Percentiles rank a stretch among this genome's conserved stretches.
These are phyloP conservation scores for Acipenser ruthenus DNA, from an alignment of 2,797 vertebrate genomes.

Conservation along the genomic window DNA sequence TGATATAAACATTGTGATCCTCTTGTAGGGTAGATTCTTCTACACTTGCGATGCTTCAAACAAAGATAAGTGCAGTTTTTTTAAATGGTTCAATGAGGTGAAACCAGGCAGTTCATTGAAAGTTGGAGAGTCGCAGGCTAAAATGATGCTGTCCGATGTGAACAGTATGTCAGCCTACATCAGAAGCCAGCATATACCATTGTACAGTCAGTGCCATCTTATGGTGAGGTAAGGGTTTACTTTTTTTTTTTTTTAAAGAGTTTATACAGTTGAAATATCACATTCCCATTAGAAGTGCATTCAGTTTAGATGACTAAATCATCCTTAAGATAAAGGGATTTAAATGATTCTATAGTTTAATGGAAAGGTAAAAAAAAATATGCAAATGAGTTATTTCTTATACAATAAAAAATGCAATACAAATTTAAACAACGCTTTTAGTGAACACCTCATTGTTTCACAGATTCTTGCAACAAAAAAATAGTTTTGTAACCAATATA, in stretches of 20 bases:
- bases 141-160: slow-evolving; percentile 36
- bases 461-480: too few relatives aligned
- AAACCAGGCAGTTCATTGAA: slow-evolving; percentile 18
- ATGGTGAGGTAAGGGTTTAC: slow-evolving; percentile 49
- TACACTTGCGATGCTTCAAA: slow-evolving; percentile 57
- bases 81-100: slow-evolving; percentile 57
- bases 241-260: not conserved
- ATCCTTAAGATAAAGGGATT: too few relatives aligned
- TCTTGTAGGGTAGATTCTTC: slow-evolving; percentile 54
- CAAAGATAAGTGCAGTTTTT: slow-evolving; percentile 54
- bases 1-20: not conserved
- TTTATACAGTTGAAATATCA: not conserved
- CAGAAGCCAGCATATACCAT: slow-evolving; percentile 48
- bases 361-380: too few relatives aligned
- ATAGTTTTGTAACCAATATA: too few relatives aligned
- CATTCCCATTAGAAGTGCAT: too few relatives aligned
- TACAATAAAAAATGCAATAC: too few relatives aligned
- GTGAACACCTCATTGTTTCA: too few relatives aligned
- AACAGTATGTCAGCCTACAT: slow-evolving; percentile 54
- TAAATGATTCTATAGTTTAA: too few relatives aligned
- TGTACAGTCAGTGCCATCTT: slow-evolving; percentile 62
- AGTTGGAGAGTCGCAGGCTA: slow-evolving; percentile 18
- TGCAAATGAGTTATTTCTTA: too few relatives aligned
- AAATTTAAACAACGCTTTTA: too few relatives aligned
- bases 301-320: too few relatives aligned